Percentiles rank a stretch among this genome's conserved stretches.
Evolutionary conservation across 2,113 vertebrate genomes (phyloP).

Genomic region (Cavia aperea): DNA sequence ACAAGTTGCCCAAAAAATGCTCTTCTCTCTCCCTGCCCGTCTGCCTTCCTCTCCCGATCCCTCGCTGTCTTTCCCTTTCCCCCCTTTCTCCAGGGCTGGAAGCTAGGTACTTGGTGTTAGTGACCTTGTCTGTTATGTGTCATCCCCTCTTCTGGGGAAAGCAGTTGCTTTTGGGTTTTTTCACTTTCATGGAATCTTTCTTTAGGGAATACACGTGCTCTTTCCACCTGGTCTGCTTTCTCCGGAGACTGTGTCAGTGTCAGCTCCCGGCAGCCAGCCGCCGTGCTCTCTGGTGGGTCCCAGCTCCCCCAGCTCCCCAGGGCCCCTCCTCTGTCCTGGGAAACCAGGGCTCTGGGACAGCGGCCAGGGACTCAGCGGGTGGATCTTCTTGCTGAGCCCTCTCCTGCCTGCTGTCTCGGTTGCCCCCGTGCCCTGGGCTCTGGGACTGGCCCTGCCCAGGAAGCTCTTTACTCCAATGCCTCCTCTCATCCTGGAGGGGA

Average conservation of each 20-base stretch:
- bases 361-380: not conserved
- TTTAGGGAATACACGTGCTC: not conserved
- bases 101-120: not conserved
- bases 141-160: slow-evolving; percentile 57
- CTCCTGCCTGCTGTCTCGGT: not conserved
- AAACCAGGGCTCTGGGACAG: not conserved
- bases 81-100: not conserved
- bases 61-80: not conserved
- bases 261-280: not conserved
- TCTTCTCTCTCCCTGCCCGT: not conserved
- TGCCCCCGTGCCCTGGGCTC: not conserved
- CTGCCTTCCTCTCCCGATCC: not conserved
- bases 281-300: not conserved
- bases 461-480: not conserved
- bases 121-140: slow-evolving; percentile 44
- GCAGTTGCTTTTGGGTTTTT: slow-evolving; percentile 45
- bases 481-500: not conserved
- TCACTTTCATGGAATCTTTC: slow-evolving; percentile 47
- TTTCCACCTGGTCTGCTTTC: slow-evolving; percentile 32
- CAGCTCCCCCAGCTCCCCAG: not conserved
- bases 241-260: not conserved
- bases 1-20: slow-evolving; percentile 8
- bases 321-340: not conserved
- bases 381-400: not conserved
- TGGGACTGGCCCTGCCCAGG: not conserved